These are phyloP conservation scores for Drosophila lacertosa DNA, from an alignment of 1,140 invertebrate genomes.

Conservation along the genomic window DNA sequence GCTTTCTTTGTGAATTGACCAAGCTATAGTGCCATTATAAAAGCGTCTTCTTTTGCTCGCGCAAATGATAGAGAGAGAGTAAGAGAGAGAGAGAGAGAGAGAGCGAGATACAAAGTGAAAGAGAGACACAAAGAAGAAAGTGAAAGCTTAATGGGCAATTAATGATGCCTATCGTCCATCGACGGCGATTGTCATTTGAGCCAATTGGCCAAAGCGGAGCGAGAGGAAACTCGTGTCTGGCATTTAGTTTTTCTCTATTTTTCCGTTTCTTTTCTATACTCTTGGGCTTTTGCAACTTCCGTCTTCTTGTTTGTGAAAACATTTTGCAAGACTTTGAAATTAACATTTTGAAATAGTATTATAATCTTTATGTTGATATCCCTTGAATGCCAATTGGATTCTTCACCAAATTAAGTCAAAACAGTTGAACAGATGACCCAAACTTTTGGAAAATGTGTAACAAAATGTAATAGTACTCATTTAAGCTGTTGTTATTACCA, in stretches of 20 bases:
- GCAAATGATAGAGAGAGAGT: constrained; percentile 4
- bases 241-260: constrained; percentile 26
- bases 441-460: no score
- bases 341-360: background rate
- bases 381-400: no score
- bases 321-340: no score
- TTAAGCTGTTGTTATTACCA: no score
- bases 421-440: no score
- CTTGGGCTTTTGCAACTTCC: no score
- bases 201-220: constrained; percentile 22
- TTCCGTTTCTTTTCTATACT: background rate
- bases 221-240: constrained; percentile 43
- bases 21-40: constrained; percentile 18
- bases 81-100: constrained; percentile 6
- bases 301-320: no score
- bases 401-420: no score
- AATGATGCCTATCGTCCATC: constrained; percentile 37
- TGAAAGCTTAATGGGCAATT: constrained; percentile 54
- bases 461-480: no score
- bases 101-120: no score
- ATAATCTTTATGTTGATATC: background rate
- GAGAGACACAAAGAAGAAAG: constrained; percentile 52
- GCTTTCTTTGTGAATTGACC: constrained; percentile 27
- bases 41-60: constrained; percentile 9
- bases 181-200: constrained; percentile 16